Conservation (phyloP, 2,888 invertebrate genomes). For the Subacronicta megacephala region DNA sequence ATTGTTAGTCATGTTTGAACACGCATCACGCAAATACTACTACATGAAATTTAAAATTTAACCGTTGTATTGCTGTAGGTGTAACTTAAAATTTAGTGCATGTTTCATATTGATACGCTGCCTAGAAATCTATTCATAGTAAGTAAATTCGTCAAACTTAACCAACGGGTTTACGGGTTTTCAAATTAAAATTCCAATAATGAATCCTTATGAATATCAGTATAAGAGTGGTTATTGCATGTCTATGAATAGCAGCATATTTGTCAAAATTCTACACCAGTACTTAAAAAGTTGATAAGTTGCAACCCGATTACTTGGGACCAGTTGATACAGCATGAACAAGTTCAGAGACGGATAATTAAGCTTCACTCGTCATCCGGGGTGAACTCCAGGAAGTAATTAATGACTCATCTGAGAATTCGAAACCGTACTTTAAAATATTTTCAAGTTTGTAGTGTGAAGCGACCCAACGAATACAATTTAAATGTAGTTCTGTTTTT, state of each 20-base stretch:
- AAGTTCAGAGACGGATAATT: conserved; percentile 55
- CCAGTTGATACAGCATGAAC: conserved; percentile 38
- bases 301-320: conserved; percentile 29
- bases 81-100: no score
- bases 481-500: no score
- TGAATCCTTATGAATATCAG: background rate
- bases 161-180: no score
- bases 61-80: no score
- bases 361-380: conserved; percentile 43
- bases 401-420: conserved; percentile 17
- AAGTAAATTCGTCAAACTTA: no score
- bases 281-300: conserved; percentile 42
- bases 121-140: no score
- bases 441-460: background rate
- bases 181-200: background rate
- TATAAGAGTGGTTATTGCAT: no score
- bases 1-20: no score
- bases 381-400: conserved; percentile 21
- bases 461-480: no score
- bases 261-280: conserved; percentile 27
- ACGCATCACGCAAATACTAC: no score
- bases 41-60: no score
- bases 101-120: no score
- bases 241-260: conserved; percentile 20
- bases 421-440: background rate